Percentiles rank a stretch among this genome's conserved stretches.
Conservation (phyloP, 1,140 invertebrate genomes). For the Cyrtorhinus lividipennis region DNA sequence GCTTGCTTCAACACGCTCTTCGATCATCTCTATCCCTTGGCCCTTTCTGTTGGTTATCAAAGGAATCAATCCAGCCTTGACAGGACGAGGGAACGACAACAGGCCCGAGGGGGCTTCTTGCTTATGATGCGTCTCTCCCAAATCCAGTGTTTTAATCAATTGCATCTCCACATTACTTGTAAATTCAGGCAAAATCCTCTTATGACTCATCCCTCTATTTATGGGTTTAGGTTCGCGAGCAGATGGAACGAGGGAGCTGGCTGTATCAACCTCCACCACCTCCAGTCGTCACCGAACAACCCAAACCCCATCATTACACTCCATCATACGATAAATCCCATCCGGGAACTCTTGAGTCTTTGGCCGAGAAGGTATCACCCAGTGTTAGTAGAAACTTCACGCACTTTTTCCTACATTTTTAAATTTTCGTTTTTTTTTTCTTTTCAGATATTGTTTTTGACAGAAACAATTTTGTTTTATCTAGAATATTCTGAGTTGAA, state of each 20-base stretch:
- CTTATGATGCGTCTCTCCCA: too few relatives aligned
- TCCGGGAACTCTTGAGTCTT: slow-evolving; percentile 77
- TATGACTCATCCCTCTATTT: not conserved
- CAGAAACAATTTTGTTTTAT: too few relatives aligned
- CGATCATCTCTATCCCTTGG: too few relatives aligned
- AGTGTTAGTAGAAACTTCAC: slow-evolving; percentile 12
- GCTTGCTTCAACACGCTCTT: too few relatives aligned
- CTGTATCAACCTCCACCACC: slow-evolving; percentile 50
- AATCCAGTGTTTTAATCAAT: too few relatives aligned
- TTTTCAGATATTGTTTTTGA: not conserved
- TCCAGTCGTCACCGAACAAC: slow-evolving; percentile 76
- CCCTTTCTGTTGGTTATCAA: too few relatives aligned
- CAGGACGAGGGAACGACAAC: too few relatives aligned
- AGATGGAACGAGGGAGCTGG: slow-evolving; percentile 29
- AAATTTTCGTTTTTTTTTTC: not conserved
- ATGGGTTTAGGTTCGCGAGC: not conserved
- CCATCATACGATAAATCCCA: slow-evolving; percentile 55
- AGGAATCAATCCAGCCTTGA: too few relatives aligned
- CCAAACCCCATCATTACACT: slow-evolving; percentile 66
- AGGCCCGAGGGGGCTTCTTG: too few relatives aligned
- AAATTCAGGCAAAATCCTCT: not conserved
- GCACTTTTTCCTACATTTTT: not conserved
- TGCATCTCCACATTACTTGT: not conserved
- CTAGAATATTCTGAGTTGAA: too few relatives aligned
- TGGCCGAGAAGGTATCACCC: slow-evolving; percentile 59